Conservation (phyloP, 2,113 vertebrate genomes). For the Vidua chalybeata region DNA sequence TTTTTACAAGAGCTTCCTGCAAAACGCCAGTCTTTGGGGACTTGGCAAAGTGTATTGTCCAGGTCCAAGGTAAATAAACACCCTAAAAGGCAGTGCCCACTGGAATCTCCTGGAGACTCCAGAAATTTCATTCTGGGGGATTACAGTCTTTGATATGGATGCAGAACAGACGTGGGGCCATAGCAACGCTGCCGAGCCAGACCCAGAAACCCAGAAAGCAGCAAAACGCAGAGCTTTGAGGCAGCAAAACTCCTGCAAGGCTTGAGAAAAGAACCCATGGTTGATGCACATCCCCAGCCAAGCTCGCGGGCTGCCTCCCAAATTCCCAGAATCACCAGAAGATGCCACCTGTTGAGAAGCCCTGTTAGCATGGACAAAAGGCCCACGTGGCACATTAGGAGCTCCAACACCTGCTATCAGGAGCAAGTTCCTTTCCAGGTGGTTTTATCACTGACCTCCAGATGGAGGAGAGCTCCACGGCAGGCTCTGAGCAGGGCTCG, state of each 20-base stretch:
- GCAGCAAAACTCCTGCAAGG: background rate
- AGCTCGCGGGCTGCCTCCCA: background rate
- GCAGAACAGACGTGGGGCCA: background rate
- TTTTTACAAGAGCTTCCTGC: conserved; percentile 5
- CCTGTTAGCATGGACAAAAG: background rate
- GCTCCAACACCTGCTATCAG: background rate
- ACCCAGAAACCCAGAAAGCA: background rate
- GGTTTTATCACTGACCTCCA: conserved; percentile 18
- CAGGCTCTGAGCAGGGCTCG: conserved; percentile 19
- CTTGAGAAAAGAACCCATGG: background rate
- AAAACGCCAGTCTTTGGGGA: background rate
- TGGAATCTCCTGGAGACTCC: background rate
- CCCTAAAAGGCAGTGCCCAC: background rate
- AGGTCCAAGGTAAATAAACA: background rate
- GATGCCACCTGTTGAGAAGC: background rate
- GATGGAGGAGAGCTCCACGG: background rate
- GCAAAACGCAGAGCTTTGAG: background rate
- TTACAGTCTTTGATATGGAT: background rate
- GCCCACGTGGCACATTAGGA: background rate
- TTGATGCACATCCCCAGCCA: background rate
- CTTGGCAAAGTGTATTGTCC: background rate
- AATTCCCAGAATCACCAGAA: background rate
- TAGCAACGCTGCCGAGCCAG: rapidly evolving
- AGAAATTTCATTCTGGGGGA: background rate
- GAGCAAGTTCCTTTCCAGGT: background rate